Evolutionary conservation across 2,888 invertebrate genomes (phyloP).

Genomic region (Apoda limacodes): DNA sequence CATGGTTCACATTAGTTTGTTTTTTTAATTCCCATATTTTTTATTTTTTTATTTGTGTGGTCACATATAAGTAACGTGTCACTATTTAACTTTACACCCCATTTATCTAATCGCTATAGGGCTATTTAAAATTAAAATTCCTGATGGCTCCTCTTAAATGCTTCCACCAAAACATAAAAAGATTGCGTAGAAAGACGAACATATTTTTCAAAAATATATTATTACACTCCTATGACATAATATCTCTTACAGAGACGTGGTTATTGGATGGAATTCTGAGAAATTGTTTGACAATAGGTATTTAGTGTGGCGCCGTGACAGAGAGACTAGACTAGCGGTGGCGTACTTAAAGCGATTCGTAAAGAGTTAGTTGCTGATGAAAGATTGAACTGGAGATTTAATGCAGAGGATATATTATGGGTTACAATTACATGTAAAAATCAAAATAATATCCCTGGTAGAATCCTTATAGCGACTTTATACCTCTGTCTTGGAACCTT

Average conservation of each 20-base stretch:
- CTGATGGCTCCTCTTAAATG: slow-evolving; percentile 3
- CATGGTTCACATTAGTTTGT: too few relatives aligned
- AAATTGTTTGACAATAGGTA: slow-evolving; percentile 9
- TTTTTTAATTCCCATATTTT: too few relatives aligned
- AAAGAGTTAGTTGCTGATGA: slow-evolving; percentile 1
- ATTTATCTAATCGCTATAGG: too few relatives aligned
- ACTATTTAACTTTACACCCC: too few relatives aligned
- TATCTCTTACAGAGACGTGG: slow-evolving; percentile 7
- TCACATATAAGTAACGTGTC: too few relatives aligned
- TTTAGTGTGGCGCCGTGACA: slow-evolving; percentile 6
- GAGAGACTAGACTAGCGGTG: slow-evolving; percentile 8
- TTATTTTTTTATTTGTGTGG: too few relatives aligned
- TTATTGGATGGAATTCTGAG: slow-evolving; percentile 1
- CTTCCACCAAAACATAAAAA: slow-evolving; percentile 8
- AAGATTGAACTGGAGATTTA: slow-evolving; percentile 5
- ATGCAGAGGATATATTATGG: slow-evolving; percentile 12
- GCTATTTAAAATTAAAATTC: too few relatives aligned
- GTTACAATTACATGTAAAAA: slow-evolving; percentile 2
- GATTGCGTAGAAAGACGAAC: slow-evolving; percentile 4
- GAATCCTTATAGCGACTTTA: slow-evolving; percentile 6
- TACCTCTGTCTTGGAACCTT: slow-evolving; percentile 10
- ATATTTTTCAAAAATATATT: slow-evolving; percentile 1
- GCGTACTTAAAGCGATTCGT: slow-evolving; percentile 9
- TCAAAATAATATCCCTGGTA: background rate
- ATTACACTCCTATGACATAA: slow-evolving; percentile 5